Conservation (phyloP, 2,113 vertebrate genomes). For the Ailurus styani region DNA sequence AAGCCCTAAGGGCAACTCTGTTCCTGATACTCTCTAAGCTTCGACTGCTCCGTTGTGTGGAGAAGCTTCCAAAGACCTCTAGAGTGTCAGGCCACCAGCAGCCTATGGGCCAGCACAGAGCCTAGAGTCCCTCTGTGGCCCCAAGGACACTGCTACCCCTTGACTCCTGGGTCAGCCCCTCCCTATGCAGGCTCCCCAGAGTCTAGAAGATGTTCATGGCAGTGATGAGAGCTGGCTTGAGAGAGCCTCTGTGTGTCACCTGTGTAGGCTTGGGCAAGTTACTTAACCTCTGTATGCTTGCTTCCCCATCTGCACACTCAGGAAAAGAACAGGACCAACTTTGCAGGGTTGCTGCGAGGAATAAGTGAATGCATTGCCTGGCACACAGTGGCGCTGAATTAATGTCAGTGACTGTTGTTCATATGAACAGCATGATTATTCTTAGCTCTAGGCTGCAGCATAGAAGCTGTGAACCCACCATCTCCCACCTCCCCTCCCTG, state of each 20-base stretch:
- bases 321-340: neutral
- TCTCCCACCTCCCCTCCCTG: neutral
- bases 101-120: no score
- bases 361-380: neutral
- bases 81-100: neutral
- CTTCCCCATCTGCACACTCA: neutral
- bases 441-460: neutral
- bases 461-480: neutral
- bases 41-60: accelerated
- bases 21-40: neutral
- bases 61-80: neutral
- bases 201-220: neutral
- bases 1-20: neutral
- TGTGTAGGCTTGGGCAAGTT: neutral
- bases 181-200: neutral
- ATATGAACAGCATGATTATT: neutral
- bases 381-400: neutral
- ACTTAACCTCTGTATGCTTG: neutral
- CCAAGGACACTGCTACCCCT: neutral
- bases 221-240: neutral
- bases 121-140: neutral
- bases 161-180: neutral
- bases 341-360: neutral
- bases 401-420: neutral
- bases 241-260: neutral